A percentile compares a stretch with the other conserved stretches of the same genome.
Evolutionary conservation across 2,113 vertebrate genomes (phyloP).

Genomic region (Phainopepla nitens): DNA sequence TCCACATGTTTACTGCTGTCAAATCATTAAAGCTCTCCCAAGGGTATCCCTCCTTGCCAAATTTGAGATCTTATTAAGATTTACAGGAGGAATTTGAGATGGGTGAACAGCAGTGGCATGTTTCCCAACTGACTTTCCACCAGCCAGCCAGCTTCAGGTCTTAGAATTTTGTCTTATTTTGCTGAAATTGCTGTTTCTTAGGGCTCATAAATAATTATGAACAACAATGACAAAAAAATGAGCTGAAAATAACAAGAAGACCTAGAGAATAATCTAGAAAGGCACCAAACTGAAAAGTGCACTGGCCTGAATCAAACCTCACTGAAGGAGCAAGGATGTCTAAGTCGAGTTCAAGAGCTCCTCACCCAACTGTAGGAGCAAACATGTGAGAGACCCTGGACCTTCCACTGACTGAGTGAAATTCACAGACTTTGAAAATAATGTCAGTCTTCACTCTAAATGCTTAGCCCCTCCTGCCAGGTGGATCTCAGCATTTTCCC

Average conservation of each 20-base stretch:
- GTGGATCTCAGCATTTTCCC: background rate
- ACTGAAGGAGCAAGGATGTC: background rate
- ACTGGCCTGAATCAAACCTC: background rate
- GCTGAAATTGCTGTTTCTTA: slow-evolving; percentile 18
- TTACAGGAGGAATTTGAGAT: background rate
- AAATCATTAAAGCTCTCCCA: slow-evolving; percentile 42
- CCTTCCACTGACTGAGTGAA: background rate
- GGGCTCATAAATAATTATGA: slow-evolving; percentile 32
- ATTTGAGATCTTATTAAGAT: slow-evolving; percentile 42
- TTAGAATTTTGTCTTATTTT: slow-evolving; percentile 23
- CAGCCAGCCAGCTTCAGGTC: background rate
- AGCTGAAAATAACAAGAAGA: slow-evolving; percentile 13
- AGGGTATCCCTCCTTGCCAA: background rate
- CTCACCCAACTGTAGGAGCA: background rate
- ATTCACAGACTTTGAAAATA: background rate
- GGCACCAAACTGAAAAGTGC: background rate
- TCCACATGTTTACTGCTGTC: slow-evolving; percentile 15
- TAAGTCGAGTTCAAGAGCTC: background rate
- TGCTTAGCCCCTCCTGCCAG: background rate
- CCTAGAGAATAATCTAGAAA: background rate
- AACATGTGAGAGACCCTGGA: background rate
- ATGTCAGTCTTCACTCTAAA: background rate
- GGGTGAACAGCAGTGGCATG: background rate
- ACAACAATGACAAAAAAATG: background rate
- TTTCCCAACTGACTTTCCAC: slow-evolving; percentile 22